A percentile compares a stretch with the other conserved stretches of the same genome.
These are phyloP conservation scores for Gymnoscelis rufifasciata DNA, from an alignment of 2,888 invertebrate species.

Conservation along the genomic window DNA sequence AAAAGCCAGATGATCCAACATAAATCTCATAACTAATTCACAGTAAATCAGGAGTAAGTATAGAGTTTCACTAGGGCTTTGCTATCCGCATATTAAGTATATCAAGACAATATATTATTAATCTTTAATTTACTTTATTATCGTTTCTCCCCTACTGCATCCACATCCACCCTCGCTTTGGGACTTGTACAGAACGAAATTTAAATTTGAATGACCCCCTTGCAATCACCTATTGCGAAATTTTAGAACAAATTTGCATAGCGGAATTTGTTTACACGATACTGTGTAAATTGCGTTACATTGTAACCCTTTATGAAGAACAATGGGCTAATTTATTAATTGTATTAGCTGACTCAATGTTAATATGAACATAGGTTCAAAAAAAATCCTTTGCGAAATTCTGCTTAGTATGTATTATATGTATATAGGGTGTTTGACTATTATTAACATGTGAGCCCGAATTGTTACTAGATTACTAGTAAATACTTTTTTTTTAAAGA, in stretches of 20 bases:
- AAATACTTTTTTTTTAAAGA: too few relatives aligned
- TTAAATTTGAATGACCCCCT: constrained; percentile 75
- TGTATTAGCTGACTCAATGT: neutral
- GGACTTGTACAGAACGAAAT: constrained; percentile 70
- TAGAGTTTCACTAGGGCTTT: constrained; percentile 36
- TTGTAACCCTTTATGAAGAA: constrained; percentile 22
- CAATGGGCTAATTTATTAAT: constrained; percentile 22
- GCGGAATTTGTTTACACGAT: constrained; percentile 27
- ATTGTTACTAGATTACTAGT: too few relatives aligned
- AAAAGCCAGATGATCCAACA: constrained; percentile 11
- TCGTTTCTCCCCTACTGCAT: constrained; percentile 56
- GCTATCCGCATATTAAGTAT: constrained; percentile 67
- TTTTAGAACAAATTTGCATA: constrained; percentile 43
- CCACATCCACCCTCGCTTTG: constrained; percentile 51
- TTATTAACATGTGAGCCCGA: too few relatives aligned
- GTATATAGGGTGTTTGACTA: neutral
- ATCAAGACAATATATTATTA: constrained; percentile 76
- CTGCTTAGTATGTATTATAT: neutral
- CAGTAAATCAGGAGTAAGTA: constrained; percentile 41
- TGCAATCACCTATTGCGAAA: constrained; percentile 51
- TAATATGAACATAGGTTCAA: too few relatives aligned
- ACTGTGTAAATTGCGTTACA: constrained; percentile 20
- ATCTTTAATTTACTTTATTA: constrained; percentile 80
- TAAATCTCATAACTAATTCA: constrained; percentile 42
- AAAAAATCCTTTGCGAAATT: too few relatives aligned